These are phyloP conservation scores for Scomber japonicus DNA, from an alignment of 2,113 vertebrate genomes.

Conservation along the genomic window DNA sequence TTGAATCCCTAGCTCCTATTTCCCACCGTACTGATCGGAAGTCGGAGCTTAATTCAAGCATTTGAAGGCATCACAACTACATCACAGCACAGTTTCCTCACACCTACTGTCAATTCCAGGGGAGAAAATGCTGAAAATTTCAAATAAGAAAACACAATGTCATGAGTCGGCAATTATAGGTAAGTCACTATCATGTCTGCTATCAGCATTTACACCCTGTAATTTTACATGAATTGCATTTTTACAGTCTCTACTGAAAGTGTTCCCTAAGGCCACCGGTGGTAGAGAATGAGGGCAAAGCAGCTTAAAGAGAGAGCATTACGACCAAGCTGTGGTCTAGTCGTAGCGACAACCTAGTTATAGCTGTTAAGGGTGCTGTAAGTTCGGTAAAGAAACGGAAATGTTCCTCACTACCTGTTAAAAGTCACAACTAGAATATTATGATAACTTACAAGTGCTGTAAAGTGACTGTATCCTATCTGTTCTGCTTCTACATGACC, in stretches of 20 bases:
- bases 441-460: neutral
- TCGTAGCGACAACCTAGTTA: slow-evolving; percentile 30
- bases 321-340: slow-evolving; percentile 57
- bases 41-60: slow-evolving; percentile 9
- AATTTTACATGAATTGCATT: slow-evolving; percentile 34
- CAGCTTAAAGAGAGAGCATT: slow-evolving; percentile 81
- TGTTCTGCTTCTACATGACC: neutral
- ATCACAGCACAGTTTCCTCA: slow-evolving; percentile 26
- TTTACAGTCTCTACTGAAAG: slow-evolving; percentile 26
- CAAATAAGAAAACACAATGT: slow-evolving; percentile 11
- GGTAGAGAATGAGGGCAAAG: slow-evolving; percentile 81
- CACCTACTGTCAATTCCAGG: slow-evolving; percentile 62
- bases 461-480: neutral
- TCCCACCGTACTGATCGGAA: rapidly evolving
- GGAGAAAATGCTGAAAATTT: slow-evolving; percentile 72
- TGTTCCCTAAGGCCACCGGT: slow-evolving; percentile 62
- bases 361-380: slow-evolving; percentile 5
- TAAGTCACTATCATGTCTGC: slow-evolving; percentile 40
- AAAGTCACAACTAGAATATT: neutral
- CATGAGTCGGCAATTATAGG: slow-evolving; percentile 43
- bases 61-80: slow-evolving; percentile 66
- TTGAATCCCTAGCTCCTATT: neutral
- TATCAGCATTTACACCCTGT: neutral
- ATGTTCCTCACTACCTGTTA: neutral
- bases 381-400: neutral